These are phyloP conservation scores for Crotalus helleri DNA, from an alignment of 2,113 vertebrate species.

Conservation along the genomic window DNA sequence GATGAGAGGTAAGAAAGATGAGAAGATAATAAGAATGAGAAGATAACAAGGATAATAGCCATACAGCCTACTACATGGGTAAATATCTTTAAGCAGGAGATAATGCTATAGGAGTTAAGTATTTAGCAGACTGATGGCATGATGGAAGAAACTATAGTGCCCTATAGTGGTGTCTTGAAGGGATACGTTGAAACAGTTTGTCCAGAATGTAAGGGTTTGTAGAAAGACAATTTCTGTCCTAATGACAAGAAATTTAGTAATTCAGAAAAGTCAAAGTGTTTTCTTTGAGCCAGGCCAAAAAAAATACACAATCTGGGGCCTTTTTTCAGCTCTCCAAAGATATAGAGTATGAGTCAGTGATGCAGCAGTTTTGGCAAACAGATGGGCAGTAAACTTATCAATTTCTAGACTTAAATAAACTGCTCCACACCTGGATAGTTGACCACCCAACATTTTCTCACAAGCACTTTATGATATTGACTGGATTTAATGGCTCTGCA, in stretches of 20 bases:
- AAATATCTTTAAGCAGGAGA: too few species aligned
- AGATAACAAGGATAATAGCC: neutral
- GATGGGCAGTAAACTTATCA: neutral
- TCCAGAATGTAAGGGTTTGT: neutral
- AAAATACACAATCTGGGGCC: accelerated
- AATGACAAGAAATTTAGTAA: neutral
- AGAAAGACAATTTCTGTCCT: neutral
- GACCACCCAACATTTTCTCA: neutral
- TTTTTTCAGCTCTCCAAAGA: accelerated
- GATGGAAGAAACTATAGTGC: neutral
- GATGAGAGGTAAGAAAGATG: neutral
- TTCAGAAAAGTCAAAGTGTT: neutral
- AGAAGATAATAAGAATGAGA: neutral
- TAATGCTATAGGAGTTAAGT: neutral
- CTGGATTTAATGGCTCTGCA: conserved; percentile 5
- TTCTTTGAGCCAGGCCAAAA: neutral
- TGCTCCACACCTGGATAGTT: neutral
- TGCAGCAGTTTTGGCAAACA: neutral
- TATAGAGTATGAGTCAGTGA: neutral
- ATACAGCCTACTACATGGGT: neutral
- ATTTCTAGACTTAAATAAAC: neutral
- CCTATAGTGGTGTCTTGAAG: neutral
- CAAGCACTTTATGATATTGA: neutral
- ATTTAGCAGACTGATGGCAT: neutral
- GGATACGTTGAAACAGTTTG: neutral